Conservation (phyloP, 2,113 vertebrate species). For the Pluvianellus socialis region DNA sequence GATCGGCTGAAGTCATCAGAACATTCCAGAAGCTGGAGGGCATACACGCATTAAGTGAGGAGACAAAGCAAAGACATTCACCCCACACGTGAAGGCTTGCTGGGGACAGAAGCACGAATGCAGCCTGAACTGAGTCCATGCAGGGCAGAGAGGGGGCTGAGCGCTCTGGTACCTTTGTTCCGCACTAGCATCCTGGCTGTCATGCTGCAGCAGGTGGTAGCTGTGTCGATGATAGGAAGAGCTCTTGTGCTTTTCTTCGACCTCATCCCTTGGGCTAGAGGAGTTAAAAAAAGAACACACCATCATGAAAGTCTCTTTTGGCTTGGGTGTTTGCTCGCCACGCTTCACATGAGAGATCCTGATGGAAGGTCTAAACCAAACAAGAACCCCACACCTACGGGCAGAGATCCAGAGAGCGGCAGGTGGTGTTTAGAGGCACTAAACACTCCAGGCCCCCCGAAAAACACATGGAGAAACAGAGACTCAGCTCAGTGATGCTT, state of each 20-base stretch:
- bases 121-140: neutral
- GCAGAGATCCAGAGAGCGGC: neutral
- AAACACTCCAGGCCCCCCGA: neutral
- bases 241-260: conserved; percentile 88
- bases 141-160: neutral
- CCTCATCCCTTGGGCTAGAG: conserved; percentile 87
- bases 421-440: neutral
- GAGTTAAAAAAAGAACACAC: neutral
- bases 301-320: neutral
- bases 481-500: neutral
- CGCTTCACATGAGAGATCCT: neutral
- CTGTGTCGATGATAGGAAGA: conserved; percentile 88
- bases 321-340: neutral
- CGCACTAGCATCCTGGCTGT: conserved; percentile 90
- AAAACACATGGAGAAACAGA: neutral
- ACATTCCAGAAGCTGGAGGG: neutral
- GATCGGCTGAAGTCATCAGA: neutral
- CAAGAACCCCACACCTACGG: neutral
- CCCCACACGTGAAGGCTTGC: neutral
- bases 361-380: neutral
- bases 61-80: conserved; percentile 24
- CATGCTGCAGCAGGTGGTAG: conserved; percentile 88
- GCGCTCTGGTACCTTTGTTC: conserved; percentile 87
- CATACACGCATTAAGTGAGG: neutral
- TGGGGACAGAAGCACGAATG: neutral